Conservation (phyloP, 2,888 invertebrate genomes). For the Crepidodera aurea region DNA sequence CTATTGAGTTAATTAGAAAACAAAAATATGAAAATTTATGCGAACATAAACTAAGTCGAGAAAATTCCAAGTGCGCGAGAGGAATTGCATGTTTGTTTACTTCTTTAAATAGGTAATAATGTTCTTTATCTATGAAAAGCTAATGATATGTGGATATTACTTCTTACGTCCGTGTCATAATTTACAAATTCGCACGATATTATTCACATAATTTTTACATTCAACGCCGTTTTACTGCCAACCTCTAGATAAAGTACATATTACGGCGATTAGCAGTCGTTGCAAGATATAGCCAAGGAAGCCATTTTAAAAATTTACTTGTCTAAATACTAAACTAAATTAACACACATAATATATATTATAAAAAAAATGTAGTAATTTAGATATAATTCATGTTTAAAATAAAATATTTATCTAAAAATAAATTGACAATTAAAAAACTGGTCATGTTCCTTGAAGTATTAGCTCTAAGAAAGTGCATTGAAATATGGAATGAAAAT, state of each 20-base stretch:
- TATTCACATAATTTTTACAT: constrained; percentile 35
- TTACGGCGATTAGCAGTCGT: no score
- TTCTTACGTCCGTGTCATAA: constrained; percentile 31
- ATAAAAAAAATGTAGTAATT: no score
- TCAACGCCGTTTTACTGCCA: constrained; percentile 23
- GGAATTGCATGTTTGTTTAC: constrained; percentile 37
- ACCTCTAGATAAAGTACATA: constrained; percentile 11
- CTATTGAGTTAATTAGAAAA: constrained; percentile 12
- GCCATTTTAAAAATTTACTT: no score
- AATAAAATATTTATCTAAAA: no score
- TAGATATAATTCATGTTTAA: no score
- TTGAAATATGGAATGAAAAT: no score
- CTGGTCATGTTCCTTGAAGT: no score
- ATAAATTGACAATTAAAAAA: no score
- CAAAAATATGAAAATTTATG: constrained; percentile 27
- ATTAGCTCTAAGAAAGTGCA: no score
- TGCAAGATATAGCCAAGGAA: no score
- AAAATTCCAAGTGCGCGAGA: constrained; percentile 6
- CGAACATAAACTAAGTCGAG: constrained; percentile 20
- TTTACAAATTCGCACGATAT: constrained; percentile 35
- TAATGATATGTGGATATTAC: constrained; percentile 33
- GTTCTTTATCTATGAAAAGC: constrained; percentile 26
- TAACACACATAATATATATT: no score
- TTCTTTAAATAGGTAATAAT: constrained; percentile 23
- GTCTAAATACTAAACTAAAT: no score